Percentiles rank a stretch among this genome's conserved stretches.
Conservation (phyloP, 2,888 invertebrate species). For the Oscheius sp. region DNA sequence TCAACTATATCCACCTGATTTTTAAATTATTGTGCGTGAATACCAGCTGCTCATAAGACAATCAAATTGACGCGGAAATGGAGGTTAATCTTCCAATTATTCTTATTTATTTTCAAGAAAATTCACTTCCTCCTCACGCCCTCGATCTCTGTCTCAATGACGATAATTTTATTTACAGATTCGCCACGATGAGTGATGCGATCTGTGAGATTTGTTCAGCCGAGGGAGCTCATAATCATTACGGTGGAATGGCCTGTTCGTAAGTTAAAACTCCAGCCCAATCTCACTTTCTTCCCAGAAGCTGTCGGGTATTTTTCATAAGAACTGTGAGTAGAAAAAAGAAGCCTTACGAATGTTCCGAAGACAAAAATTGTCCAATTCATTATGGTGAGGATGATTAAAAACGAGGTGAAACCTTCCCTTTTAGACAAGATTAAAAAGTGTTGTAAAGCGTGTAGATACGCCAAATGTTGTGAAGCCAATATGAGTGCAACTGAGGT, state of each 20-base stretch:
- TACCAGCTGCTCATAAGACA: no score
- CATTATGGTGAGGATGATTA: neutral
- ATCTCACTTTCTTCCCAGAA: neutral
- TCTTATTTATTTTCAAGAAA: no score
- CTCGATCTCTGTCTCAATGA: neutral
- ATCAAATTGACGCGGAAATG: no score
- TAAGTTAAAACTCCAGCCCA: neutral
- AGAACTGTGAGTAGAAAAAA: neutral
- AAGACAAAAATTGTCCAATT: neutral
- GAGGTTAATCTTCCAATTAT: no score
- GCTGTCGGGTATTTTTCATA: constrained; percentile 19
- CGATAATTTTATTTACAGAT: neutral
- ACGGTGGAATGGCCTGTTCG: constrained; percentile 12
- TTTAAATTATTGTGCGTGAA: no score
- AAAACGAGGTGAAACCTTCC: neutral
- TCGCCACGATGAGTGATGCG: no score
- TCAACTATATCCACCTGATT: neutral
- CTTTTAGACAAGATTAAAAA: constrained; percentile 8
- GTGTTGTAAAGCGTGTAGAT: constrained; percentile 20
- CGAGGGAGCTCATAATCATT: constrained; percentile 10
- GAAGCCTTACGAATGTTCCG: neutral
- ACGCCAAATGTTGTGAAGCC: constrained; percentile 2
- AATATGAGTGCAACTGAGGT: constrained; percentile 9
- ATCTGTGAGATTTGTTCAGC: constrained; percentile 10
- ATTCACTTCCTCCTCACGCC: no score